phyloP scores from a whole-genome alignment of 2,888 invertebrate genomes.

The Metopia argyrocephala region DNA sequence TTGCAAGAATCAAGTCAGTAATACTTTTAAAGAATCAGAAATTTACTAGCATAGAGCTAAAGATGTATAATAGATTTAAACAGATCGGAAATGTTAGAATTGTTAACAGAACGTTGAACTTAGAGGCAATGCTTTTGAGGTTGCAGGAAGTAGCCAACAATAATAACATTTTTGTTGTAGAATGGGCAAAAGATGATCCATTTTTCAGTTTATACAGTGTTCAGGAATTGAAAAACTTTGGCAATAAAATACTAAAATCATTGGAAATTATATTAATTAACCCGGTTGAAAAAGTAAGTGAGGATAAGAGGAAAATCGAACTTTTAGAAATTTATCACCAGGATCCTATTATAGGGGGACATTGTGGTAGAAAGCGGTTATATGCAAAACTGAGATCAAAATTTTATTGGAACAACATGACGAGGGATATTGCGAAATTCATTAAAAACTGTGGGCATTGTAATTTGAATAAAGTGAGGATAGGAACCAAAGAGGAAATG shows the following conservation, averaged over 20 bases:
- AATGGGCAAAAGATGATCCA: neutral
- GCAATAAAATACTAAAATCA: no score
- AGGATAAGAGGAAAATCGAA: no score
- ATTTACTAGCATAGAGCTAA: no score
- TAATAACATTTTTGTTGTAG: neutral
- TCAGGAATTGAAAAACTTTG: neutral
- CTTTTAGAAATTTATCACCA: slow-evolving; percentile 8
- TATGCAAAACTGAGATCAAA: slow-evolving; percentile 46
- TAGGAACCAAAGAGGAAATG: slow-evolving; percentile 22
- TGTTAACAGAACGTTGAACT: slow-evolving; percentile 47
- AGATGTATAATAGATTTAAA: no score
- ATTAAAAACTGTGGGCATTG: slow-evolving; percentile 43
- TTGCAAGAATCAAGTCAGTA: neutral
- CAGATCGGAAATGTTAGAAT: no score
- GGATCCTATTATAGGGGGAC: slow-evolving; percentile 26
- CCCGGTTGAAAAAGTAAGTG: neutral
- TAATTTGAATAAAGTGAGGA: slow-evolving; percentile 40
- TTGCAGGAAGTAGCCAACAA: slow-evolving; percentile 8
- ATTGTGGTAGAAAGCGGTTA: no score
- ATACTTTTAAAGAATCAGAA: no score
- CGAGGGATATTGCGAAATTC: no score
- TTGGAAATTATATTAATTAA: neutral
- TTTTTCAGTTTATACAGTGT: slow-evolving; percentile 3
- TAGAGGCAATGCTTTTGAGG: slow-evolving; percentile 38
- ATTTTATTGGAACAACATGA: no score